phyloP scores from a whole-genome alignment of 53 echinoderm and acorn worm genomes.

The Actinopyga echinites region DNA sequence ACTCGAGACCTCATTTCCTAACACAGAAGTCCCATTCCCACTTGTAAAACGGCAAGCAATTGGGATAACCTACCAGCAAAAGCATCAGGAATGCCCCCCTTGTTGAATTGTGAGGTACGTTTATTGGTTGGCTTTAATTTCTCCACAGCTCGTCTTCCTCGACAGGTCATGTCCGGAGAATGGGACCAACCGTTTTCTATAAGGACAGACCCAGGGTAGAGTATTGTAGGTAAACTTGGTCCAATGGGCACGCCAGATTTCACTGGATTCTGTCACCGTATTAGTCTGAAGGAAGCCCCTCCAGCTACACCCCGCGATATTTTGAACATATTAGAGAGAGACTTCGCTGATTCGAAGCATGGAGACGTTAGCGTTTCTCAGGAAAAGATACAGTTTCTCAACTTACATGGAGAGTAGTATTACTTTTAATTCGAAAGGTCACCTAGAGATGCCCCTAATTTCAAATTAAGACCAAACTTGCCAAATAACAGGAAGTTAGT shows the following conservation, averaged over 20 bases:
- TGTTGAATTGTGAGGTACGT: constrained; percentile 63
- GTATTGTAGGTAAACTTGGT: constrained; percentile 37
- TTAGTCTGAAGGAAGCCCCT: constrained; percentile 34
- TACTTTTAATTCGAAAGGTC: constrained; percentile 40
- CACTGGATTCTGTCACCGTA: constrained; percentile 47
- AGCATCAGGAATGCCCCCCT: constrained; percentile 8
- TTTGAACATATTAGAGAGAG: constrained; percentile 48
- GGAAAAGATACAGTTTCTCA: too few species aligned
- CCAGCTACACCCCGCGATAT: constrained; percentile 35
- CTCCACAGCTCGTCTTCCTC: background rate
- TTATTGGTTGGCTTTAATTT: constrained; percentile 37
- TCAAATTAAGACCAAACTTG: constrained; percentile 30
- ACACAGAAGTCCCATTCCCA: constrained; percentile 48
- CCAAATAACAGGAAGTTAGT: constrained; percentile 54
- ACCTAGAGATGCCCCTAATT: constrained; percentile 55
- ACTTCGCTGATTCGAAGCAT: constrained; percentile 29
- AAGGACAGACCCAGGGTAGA: constrained; percentile 65
- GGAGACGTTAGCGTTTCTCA: constrained; percentile 31
- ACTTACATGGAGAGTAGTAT: constrained; percentile 31
- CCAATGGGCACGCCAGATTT: background rate
- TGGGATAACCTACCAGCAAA: constrained; percentile 45
- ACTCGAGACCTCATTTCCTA: constrained; percentile 61
- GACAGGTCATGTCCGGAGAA: constrained; percentile 26
- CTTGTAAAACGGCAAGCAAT: constrained; percentile 25
- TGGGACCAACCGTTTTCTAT: constrained; percentile 46